Conservation (phyloP, 30 jellyfish, hydroid and myxozoan species). For the Pelagia noctiluca region DNA sequence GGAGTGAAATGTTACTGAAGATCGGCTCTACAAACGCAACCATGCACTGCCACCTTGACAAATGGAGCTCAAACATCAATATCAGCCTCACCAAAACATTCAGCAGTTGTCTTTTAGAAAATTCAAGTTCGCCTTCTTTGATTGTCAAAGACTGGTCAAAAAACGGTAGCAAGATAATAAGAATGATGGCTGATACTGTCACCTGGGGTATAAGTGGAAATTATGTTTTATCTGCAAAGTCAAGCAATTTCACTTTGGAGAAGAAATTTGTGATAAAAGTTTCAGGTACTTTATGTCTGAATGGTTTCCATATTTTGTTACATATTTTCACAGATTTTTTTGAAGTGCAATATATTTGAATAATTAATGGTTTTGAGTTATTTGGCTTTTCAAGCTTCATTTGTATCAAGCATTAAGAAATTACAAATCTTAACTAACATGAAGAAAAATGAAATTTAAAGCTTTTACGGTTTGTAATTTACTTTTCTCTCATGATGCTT, state of each 20-base stretch:
- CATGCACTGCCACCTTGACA: no score
- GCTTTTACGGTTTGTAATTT: no score
- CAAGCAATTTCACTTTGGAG: neutral
- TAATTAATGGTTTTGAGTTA: neutral
- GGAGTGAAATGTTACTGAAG: no score
- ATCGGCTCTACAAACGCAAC: no score
- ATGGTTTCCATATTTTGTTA: no score
- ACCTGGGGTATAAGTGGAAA: conserved; percentile 34
- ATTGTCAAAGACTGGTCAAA: no score
- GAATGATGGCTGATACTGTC: neutral
- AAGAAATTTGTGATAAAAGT: neutral
- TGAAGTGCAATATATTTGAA: neutral
- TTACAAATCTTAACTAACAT: neutral
- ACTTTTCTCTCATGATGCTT: no score
- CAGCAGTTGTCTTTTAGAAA: conserved; percentile 2
- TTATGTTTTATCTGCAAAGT: neutral
- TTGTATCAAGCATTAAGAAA: neutral
- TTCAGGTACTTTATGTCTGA: conserved; percentile 15
- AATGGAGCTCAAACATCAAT: neutral
- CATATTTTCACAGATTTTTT: neutral
- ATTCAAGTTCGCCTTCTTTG: neutral
- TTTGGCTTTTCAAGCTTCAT: no score
- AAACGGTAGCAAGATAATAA: neutral
- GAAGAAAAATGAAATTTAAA: no score
- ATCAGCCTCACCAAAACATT: neutral